Conservation (phyloP, 2,797 vertebrate genomes). For the Erithacus rubecula region DNA sequence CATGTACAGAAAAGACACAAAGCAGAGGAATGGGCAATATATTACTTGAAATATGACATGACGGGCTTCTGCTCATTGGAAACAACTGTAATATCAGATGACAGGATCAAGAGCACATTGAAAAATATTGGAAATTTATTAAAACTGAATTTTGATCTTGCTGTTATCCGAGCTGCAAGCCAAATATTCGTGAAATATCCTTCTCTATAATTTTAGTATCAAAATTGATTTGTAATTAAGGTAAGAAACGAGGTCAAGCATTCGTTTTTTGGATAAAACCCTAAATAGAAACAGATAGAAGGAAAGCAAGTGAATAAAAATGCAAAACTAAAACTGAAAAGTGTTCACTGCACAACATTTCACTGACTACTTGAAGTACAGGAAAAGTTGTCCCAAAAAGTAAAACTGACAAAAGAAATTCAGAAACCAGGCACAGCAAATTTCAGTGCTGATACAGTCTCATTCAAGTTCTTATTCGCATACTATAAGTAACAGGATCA, state of each 20-base stretch:
- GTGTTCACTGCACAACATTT: neutral
- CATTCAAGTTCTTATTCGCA: neutral
- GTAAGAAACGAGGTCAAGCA: neutral
- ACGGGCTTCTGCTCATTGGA: neutral
- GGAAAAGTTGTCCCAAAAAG: neutral
- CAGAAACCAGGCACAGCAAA: neutral
- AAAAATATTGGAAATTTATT: neutral
- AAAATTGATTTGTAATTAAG: neutral
- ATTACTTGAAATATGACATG: neutral
- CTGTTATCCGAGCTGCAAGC: neutral
- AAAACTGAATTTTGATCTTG: neutral
- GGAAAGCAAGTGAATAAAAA: neutral
- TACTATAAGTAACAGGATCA: neutral
- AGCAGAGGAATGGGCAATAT: neutral
- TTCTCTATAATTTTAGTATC: neutral
- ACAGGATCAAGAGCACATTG: neutral
- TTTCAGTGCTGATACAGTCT: neutral
- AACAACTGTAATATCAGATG: neutral
- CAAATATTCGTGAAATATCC: neutral
- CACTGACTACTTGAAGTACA: neutral
- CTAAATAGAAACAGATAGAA: neutral
- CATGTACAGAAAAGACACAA: neutral
- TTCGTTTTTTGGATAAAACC: neutral
- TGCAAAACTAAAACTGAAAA: neutral
- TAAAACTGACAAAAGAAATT: neutral